phyloP scores from a whole-genome alignment of 2,113 vertebrate species.

The Herpetotheres cachinnans region DNA sequence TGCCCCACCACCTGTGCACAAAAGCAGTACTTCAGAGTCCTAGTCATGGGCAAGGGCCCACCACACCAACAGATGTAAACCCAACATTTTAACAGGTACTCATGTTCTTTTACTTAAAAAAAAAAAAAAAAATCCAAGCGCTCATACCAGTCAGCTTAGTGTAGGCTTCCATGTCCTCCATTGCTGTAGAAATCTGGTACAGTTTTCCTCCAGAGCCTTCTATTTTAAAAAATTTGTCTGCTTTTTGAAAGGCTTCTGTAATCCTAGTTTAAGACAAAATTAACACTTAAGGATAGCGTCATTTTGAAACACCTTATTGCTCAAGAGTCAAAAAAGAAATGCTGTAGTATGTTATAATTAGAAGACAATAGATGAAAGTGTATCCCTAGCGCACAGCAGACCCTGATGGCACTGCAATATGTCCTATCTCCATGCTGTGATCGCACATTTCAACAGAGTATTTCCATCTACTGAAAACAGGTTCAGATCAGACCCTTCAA shows the following conservation, averaged over 20 bases:
- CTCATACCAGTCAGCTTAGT: slow-evolving; percentile 88
- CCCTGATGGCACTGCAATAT: neutral
- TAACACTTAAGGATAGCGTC: neutral
- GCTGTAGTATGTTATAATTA: neutral
- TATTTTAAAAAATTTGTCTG: slow-evolving; percentile 80
- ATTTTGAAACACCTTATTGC: neutral
- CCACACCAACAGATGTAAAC: neutral
- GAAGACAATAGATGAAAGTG: neutral
- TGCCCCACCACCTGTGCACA: neutral
- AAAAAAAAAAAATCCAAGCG: neutral
- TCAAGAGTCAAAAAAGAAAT: neutral
- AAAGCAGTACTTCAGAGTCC: neutral
- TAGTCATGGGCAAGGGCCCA: neutral
- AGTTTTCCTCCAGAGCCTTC: slow-evolving; percentile 71
- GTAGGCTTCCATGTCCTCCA: slow-evolving; percentile 94
- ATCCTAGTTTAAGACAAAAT: slow-evolving; percentile 78
- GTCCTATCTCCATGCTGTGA: neutral
- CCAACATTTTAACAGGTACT: neutral
- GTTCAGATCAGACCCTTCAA: neutral
- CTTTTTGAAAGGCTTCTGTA: slow-evolving; percentile 89
- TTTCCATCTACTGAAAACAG: neutral
- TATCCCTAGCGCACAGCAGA: neutral
- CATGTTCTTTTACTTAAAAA: neutral
- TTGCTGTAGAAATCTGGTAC: slow-evolving; percentile 84
- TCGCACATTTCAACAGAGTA: neutral